Evolutionary conservation across 2,797 vertebrate genomes (phyloP).

Genomic region (Natrix natrix): DNA sequence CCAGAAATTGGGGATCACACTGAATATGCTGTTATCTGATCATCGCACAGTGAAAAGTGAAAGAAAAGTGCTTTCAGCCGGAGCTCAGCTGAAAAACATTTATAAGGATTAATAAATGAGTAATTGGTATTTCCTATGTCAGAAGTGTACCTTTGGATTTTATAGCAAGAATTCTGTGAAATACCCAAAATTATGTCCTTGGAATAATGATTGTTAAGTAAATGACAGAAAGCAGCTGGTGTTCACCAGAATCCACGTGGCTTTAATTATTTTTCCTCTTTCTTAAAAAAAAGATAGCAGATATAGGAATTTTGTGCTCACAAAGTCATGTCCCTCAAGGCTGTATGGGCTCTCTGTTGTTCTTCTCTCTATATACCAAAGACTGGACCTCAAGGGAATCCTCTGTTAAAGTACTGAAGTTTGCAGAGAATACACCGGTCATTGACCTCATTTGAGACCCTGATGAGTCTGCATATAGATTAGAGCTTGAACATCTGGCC

Average conservation of each 20-base stretch:
- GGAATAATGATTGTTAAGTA: not conserved
- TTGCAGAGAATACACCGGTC: not conserved
- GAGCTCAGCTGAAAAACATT: not conserved
- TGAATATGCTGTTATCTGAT: not conserved
- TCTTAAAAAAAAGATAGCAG: not conserved
- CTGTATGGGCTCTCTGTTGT: not conserved
- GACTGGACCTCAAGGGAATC: not conserved
- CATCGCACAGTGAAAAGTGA: not conserved
- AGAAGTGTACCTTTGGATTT: not conserved
- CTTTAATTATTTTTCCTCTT: not conserved
- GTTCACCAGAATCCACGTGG: too few relatives aligned
- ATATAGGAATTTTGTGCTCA: not conserved
- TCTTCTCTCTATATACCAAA: not conserved
- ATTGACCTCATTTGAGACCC: not conserved
- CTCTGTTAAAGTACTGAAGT: not conserved
- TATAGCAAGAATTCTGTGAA: not conserved
- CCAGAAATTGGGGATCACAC: not conserved
- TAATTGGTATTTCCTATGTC: not conserved
- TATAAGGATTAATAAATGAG: not conserved
- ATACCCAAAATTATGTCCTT: not conserved
- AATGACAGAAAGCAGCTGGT: not conserved
- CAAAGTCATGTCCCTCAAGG: not conserved
- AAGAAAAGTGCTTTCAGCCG: not conserved
- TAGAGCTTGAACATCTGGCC: not conserved
- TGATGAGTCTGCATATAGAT: not conserved